Base-by-base conservation (phyloP, 2,888 invertebrate genomes). In the Ophion ventricosus region DNA sequence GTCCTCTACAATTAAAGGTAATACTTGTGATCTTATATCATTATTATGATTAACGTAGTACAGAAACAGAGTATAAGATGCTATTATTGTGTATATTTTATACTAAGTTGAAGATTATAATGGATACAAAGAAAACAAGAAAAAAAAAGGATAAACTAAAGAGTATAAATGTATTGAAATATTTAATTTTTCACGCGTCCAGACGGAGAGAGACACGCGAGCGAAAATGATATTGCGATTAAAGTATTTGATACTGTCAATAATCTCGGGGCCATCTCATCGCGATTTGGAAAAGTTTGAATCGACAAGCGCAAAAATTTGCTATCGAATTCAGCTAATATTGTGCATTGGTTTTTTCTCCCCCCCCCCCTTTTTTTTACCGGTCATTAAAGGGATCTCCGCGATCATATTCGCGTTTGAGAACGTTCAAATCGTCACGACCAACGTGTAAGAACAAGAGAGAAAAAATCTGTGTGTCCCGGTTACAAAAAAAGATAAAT, bases 31-130 rank as follows among this genome's bases (percentile, higher is more conserved):
- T 91, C 89, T 89, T 88, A 89, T 90, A 88, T 89, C 89, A 88
- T 89, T 90, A 90, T 89, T 90, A 90, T 88, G 17, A 26, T 89
- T 90, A 89, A 90, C 85, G 87, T 88, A 87, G 88, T 85, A 89
- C 17, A 64, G 54, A n/a, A 40, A 83, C 89, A 90, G 89, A 90
- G 87, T 89, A 90, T 90, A 90, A 89, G 86, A 89, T 88, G 90
- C 89, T 90, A 90, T 91, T 90, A 90, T 87, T 87, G 78, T 86
- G 89, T 91, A 90, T 91, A 89, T 91, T 91, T 91, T 91, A 88
- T 91, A 91, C 90, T 90, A 89, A 90, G 87, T 89, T 89, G 84
- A 88, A 85, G 87, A 85, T 87, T 87, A 80, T 85, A 81, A 78
- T 66, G 56, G 56, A 66, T 63, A 80, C 63, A 59, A 74, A 59